phyloP scores from a whole-genome alignment of 2,888 invertebrate genomes.

The Escarpia spicata region DNA sequence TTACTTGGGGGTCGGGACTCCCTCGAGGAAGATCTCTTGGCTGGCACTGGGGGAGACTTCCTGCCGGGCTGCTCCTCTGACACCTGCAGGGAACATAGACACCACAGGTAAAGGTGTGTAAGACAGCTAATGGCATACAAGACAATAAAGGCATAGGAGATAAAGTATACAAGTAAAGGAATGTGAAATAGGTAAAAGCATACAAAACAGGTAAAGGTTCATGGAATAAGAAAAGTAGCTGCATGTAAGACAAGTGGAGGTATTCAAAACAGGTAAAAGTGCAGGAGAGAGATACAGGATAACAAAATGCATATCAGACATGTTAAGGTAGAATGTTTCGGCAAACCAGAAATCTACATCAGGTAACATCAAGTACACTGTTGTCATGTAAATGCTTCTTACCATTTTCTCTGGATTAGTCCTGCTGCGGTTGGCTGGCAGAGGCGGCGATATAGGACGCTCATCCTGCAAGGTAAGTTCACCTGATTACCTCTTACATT shows the following conservation, averaged over 20 bases:
- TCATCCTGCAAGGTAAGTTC: not conserved
- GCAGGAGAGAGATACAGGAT: not conserved
- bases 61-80: constrained; percentile 24
- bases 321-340: not conserved
- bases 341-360: not conserved
- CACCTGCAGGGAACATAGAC: not conserved
- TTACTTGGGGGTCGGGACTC: constrained; percentile 34
- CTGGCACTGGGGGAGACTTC: constrained; percentile 39
- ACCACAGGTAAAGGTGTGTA: not conserved
- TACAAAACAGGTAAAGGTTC: too few relatives aligned
- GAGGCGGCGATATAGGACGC: not conserved
- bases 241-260: not conserved
- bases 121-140: too few relatives aligned
- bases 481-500: not conserved
- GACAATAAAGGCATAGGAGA: too few relatives aligned
- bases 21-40: constrained; percentile 29
- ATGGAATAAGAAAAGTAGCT: too few relatives aligned
- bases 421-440: not conserved
- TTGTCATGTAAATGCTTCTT: not conserved
- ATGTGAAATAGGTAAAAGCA: too few relatives aligned
- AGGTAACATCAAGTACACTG: not conserved
- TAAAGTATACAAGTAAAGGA: too few relatives aligned
- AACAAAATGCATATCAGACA: not conserved
- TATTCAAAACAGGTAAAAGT: not conserved
- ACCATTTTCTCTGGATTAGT: not conserved